A percentile compares a stretch with the other conserved stretches of the same genome.
These are phyloP conservation scores for Aegotheles bennettii DNA, from an alignment of 2,113 vertebrate species.

Conservation along the genomic window DNA sequence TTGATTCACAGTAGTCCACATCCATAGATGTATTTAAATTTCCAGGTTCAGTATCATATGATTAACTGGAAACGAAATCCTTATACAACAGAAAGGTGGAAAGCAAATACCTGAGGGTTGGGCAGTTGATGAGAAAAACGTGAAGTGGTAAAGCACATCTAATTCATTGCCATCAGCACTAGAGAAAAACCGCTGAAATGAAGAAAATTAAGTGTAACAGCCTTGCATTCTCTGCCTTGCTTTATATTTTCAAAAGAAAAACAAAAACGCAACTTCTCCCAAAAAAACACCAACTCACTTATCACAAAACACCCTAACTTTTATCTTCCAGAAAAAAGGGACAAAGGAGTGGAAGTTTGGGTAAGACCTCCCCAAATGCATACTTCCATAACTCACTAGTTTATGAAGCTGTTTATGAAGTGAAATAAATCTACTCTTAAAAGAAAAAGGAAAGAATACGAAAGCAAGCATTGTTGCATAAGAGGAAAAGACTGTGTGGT, in stretches of 20 bases:
- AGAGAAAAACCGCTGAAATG: neutral
- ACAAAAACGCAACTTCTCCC: neutral
- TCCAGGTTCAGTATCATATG: neutral
- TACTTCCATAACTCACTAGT: neutral
- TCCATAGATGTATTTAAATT: neutral
- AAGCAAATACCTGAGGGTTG: neutral
- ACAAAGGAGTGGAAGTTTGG: neutral
- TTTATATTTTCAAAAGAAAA: neutral
- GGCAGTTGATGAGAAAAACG: neutral
- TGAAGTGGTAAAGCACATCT: neutral
- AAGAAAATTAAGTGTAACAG: neutral
- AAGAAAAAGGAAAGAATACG: neutral
- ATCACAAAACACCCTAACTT: neutral
- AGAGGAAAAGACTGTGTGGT: neutral
- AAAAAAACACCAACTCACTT: neutral
- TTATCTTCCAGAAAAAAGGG: neutral
- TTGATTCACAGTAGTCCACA: neutral
- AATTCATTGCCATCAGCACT: neutral
- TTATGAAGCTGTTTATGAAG: neutral
- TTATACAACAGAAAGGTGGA: neutral
- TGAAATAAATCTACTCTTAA: neutral
- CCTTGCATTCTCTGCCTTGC: neutral
- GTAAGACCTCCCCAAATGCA: neutral
- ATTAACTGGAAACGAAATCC: conserved; percentile 27
- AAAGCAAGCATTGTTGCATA: neutral